phyloP scores from a whole-genome alignment of 2,113 vertebrate genomes.

The human (Homo sapiens) region GRCh38 chr3:52658501-52659000 shows the following conservation, averaged over 20 bases:
- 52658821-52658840: constrained; percentile 20
- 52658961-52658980: neutral
- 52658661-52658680: no score
- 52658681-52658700: neutral
- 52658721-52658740: constrained; percentile 45
- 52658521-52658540: no score
- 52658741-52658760: neutral
- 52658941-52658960: neutral
- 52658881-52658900: neutral
- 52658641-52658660: no score
- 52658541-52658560: no score
- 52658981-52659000: neutral
- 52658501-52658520: no score
- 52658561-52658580: no score
- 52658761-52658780: neutral
- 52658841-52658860: neutral
- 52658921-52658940: constrained; percentile 28
- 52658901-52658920: neutral
- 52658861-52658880: neutral
- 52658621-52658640: no score
- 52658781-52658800: neutral
- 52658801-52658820: neutral
- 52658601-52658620: no score
- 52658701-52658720: constrained; percentile 27
- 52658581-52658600: no score